phyloP scores from a whole-genome alignment of 2,113 vertebrate species.

The Amazona vittata region DNA sequence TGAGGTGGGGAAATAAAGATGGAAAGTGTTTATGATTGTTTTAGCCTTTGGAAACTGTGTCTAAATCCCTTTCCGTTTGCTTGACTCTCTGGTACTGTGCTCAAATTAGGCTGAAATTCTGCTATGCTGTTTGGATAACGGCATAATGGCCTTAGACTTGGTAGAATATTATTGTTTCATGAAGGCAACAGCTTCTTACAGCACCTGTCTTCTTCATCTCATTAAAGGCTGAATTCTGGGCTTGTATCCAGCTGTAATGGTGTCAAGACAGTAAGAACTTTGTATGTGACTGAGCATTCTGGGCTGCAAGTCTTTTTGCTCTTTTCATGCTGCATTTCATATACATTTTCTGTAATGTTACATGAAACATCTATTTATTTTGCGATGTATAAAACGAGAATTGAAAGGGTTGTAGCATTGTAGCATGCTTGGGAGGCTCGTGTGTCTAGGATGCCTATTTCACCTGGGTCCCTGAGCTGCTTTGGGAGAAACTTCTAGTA shows the following conservation, averaged over 20 bases:
- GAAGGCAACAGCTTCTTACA: neutral
- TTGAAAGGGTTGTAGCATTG: neutral
- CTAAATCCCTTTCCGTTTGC: neutral
- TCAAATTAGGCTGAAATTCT: neutral
- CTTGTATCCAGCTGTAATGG: neutral
- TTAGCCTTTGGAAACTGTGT: neutral
- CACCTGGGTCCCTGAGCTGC: neutral
- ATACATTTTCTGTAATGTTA: neutral
- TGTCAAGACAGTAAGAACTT: neutral
- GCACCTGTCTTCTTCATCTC: slow-evolving; percentile 5
- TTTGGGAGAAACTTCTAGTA: neutral
- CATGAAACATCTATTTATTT: neutral
- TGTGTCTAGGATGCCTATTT: neutral
- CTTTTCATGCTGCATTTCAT: neutral
- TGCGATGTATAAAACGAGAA: neutral
- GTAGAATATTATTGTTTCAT: neutral
- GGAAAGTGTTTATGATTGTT: neutral
- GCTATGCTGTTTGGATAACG: neutral
- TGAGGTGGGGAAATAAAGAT: neutral
- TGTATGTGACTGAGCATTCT: neutral
- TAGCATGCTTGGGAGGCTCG: rapidly evolving
- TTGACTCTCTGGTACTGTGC: neutral
- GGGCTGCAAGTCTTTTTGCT: neutral
- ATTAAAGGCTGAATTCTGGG: slow-evolving; percentile 3
- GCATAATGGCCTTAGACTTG: neutral